These are phyloP conservation scores for Philaethria dido DNA, from an alignment of 2,888 invertebrate genomes.

Conservation along the genomic window DNA sequence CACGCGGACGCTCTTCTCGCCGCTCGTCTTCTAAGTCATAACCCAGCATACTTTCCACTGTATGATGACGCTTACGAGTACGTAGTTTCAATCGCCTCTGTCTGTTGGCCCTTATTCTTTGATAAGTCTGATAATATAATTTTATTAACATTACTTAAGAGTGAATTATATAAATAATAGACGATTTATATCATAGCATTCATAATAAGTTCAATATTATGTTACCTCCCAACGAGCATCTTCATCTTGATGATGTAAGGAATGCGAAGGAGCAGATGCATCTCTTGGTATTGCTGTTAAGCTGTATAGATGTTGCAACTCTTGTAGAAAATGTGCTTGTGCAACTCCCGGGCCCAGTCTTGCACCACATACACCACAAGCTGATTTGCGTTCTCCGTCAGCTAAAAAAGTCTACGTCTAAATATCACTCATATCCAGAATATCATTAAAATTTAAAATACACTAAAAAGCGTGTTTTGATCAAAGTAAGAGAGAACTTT, in stretches of 20 bases:
- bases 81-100: slow-evolving; percentile 79
- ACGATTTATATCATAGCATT: not conserved
- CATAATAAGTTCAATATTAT: not conserved
- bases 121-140: slow-evolving; percentile 66
- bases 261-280: slow-evolving; percentile 63
- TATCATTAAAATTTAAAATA: no score
- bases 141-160: not conserved
- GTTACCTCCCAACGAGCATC: slow-evolving; percentile 81
- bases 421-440: not conserved
- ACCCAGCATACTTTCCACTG: slow-evolving; percentile 82
- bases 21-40: slow-evolving; percentile 76
- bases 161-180: not conserved
- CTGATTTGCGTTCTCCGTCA: slow-evolving; percentile 78
- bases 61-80: slow-evolving; percentile 81
- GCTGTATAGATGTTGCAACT: slow-evolving; percentile 78
- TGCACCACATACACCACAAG: slow-evolving; percentile 79
- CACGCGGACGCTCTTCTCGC: slow-evolving; percentile 73
- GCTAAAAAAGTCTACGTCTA: slow-evolving; percentile 50
- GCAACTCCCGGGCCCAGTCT: slow-evolving; percentile 79
- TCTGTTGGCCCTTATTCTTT: slow-evolving; percentile 79
- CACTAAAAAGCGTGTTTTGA: not conserved
- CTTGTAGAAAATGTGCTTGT: slow-evolving; percentile 79
- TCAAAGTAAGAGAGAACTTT: not conserved
- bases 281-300: slow-evolving; percentile 77
- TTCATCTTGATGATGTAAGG: slow-evolving; percentile 77